A percentile compares a stretch with the other conserved stretches of the same genome.
Conservation (phyloP, 1,140 invertebrate genomes). For the Drosophila fuyamai region DNA sequence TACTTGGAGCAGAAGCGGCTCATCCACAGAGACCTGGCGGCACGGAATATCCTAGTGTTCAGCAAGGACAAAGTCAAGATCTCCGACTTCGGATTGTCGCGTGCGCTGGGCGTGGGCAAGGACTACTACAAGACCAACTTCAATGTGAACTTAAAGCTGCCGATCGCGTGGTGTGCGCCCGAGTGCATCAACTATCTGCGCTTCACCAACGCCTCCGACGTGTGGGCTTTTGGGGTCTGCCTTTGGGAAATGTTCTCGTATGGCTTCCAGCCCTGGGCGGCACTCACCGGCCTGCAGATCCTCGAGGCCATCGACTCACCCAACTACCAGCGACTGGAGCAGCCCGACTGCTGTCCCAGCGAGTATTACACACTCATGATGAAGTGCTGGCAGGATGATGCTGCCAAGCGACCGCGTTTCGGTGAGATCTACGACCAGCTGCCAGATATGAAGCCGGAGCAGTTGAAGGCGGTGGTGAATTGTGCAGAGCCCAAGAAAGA, state of each 20-base stretch:
- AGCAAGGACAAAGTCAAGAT: constrained; percentile 99
- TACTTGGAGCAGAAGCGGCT: constrained; percentile 97
- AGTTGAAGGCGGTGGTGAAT: constrained; percentile 89
- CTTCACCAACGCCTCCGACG: constrained; percentile 98
- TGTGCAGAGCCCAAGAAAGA: constrained; percentile 86
- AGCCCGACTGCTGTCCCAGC: constrained; percentile 97
- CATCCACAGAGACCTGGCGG: constrained; percentile 97
- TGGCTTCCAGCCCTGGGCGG: constrained; percentile 98
- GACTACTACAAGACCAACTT: constrained; percentile 99
- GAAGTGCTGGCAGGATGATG: constrained; percentile 98
- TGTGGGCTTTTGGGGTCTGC: constrained; percentile 99
- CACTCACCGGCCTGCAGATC: constrained; percentile 97
- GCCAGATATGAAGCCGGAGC: constrained; percentile 95
- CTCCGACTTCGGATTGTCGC: constrained; percentile 98
- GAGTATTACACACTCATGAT: constrained; percentile 97
- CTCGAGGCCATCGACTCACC: constrained; percentile 98
- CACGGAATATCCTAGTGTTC: constrained; percentile 97
- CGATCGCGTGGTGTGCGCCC: constrained; percentile 99
- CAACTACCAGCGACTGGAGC: constrained; percentile 94
- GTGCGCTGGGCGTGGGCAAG: constrained; percentile 98
- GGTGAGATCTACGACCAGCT: constrained; percentile 92
- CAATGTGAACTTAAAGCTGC: constrained; percentile 98
- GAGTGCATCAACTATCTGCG: constrained; percentile 98
- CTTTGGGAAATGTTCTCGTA: constrained; percentile 99
- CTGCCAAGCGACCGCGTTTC: constrained; percentile 95